These are phyloP conservation scores for Sakesphorus luctuosus DNA, from an alignment of 2,113 vertebrate genomes.

Conservation along the genomic window DNA sequence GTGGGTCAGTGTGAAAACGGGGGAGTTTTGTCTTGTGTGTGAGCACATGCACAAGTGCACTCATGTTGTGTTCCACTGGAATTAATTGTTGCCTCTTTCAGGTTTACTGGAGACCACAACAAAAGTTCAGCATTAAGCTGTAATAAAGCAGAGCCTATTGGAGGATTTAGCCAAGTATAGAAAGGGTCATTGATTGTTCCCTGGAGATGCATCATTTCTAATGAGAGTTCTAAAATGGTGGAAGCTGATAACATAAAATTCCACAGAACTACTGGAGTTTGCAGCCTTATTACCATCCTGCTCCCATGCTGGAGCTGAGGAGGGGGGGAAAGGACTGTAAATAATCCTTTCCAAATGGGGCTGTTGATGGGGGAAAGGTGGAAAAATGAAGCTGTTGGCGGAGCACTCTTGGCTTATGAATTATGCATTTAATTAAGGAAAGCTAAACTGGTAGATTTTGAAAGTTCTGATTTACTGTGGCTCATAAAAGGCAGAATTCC, in stretches of 20 bases:
- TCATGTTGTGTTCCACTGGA: accelerated
- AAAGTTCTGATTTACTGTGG: constrained; percentile 65
- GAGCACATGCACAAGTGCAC: background rate
- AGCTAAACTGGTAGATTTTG: constrained; percentile 68
- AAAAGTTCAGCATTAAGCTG: background rate
- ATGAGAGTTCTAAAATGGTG: constrained; percentile 57
- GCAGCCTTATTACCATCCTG: constrained; percentile 44
- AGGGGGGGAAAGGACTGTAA: background rate
- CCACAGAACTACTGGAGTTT: constrained; percentile 50
- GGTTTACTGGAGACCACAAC: background rate
- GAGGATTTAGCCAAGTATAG: constrained; percentile 29
- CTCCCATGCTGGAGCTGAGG: background rate
- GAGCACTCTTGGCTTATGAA: constrained; percentile 70
- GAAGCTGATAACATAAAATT: constrained; percentile 51
- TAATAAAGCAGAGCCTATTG: background rate
- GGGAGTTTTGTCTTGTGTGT: background rate
- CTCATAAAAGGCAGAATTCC: constrained; percentile 46
- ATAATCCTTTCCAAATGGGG: constrained; percentile 67
- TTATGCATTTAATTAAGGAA: constrained; percentile 82
- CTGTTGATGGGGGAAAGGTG: constrained; percentile 56
- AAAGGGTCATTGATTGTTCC: constrained; percentile 54
- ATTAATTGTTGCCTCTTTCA: background rate
- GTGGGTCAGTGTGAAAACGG: background rate
- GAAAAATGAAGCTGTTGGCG: constrained; percentile 70
- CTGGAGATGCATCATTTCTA: constrained; percentile 52